A percentile compares a stretch with the other conserved stretches of the same genome.
These are phyloP conservation scores for Spea multiplicata DNA, from an alignment of 2,113 vertebrate species.

Conservation along the genomic window DNA sequence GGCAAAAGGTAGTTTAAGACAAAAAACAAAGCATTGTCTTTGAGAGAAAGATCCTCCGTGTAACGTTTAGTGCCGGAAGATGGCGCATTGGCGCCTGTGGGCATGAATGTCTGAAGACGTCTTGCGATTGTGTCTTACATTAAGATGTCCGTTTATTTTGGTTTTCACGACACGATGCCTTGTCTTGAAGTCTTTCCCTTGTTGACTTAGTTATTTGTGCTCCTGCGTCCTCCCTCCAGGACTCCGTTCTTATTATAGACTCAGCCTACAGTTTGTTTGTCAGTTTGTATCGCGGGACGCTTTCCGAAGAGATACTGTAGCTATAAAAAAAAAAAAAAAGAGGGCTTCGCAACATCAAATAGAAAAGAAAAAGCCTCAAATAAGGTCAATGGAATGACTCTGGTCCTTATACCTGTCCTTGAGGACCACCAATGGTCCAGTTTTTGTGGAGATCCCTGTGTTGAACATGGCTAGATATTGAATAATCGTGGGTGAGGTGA, in stretches of 20 bases:
- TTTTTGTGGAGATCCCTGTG: no score
- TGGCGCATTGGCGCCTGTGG: not conserved
- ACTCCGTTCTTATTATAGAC: not conserved
- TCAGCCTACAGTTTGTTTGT: not conserved
- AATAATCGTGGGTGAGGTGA: no score
- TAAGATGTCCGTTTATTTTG: conserved; percentile 13
- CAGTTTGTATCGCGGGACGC: no score
- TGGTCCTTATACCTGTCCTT: no score
- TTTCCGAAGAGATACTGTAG: no score
- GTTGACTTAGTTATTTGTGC: not conserved
- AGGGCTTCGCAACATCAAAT: no score
- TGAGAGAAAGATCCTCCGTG: not conserved
- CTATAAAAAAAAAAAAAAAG: no score
- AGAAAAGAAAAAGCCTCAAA: no score
- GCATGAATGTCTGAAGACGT: not conserved
- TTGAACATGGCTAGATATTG: no score
- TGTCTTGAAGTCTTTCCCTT: not conserved
- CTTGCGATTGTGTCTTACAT: conserved; percentile 36
- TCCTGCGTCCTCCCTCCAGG: not conserved
- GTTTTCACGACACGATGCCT: conserved; percentile 14
- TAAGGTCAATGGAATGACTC: no score
- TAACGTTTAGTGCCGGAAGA: not conserved
- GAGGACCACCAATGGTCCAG: no score
- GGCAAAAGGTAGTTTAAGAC: no score
- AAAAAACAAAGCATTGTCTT: not conserved